Base-by-base conservation (phyloP, 2,888 invertebrate genomes). In the Folsomia candida region DNA sequence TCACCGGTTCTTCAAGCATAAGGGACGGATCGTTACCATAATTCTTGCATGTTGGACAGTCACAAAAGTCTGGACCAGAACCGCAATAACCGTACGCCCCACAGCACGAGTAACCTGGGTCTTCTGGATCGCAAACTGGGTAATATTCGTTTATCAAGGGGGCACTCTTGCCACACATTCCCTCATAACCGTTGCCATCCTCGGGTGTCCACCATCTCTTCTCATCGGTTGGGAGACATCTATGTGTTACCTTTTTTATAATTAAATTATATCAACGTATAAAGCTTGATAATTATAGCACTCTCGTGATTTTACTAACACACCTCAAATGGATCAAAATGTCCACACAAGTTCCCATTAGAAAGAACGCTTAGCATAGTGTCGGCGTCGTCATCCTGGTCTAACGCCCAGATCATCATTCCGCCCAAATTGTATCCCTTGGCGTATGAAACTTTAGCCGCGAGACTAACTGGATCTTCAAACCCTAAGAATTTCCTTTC, bases 61-160 rank as follows among this genome's bases (percentile, higher is more conserved):
- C 37, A n/a, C 64, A 64, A 51, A 51, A 64, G 2, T 64, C 64
- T 2, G 47, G 51, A 2, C 64, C 64, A 4, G 64, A 64, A 4
- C 64, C 64, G 22, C 64, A 64, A 22, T 47, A 64, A 11, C 64
- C 64, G 18, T 47, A 18, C 9, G 47, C 18, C 18, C 47, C 47
- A 47, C 47, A 47, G 18, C 47, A 67, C 6, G 9, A 20, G 24
- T 60, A 67, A 6, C 67, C 67, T 6, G 67, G 67, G 25, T 67
- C 67, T 20, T 67, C 67, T 22, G 67, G 67, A 24, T 67, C 67
- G 25, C 67, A 67, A 26, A 67, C 67, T 4, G 67, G 67, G 25
- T 67, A 67, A 28, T 59, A 67, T 2, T 60, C 67, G 11, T 67
- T 20, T 37, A 20, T 59, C 3, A 67, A 29, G 2, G 67, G 67